Evolutionary conservation across 2,113 vertebrate species (phyloP).

Genomic region (Rallus limicola): DNA sequence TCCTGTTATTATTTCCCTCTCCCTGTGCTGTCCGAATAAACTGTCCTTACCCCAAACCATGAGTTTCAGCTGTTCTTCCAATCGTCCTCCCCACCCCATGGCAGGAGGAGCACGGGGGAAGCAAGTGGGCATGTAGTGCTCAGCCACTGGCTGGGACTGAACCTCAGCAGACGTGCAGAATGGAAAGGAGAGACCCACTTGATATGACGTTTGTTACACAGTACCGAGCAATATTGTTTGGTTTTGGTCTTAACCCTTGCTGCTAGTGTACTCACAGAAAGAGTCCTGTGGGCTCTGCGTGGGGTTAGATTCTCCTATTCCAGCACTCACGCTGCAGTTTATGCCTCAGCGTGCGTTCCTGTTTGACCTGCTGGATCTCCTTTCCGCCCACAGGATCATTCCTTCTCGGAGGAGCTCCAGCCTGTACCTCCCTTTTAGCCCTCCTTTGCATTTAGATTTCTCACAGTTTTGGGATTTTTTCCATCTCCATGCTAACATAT

Average conservation of each 20-base stretch:
- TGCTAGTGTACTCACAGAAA: background rate
- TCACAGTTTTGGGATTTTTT: background rate
- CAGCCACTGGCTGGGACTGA: too few species aligned
- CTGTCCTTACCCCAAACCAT: too few species aligned
- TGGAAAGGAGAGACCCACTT: background rate
- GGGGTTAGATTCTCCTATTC: background rate
- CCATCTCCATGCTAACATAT: background rate
- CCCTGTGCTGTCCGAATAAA: too few species aligned
- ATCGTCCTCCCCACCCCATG: too few species aligned
- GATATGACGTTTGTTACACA: background rate
- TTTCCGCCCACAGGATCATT: background rate
- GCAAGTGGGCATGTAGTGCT: too few species aligned
- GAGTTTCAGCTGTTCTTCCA: too few species aligned
- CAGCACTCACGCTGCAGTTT: fast-evolving
- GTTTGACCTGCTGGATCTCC: background rate
- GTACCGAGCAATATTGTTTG: background rate
- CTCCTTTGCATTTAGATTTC: background rate
- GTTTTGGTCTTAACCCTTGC: background rate
- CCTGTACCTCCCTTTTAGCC: background rate
- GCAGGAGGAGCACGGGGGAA: too few species aligned
- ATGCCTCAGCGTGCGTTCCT: background rate
- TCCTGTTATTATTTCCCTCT: too few species aligned
- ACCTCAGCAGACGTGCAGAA: background rate
- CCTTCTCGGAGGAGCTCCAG: background rate
- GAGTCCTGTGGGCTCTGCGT: fast-evolving